Base-by-base conservation (phyloP, 2,797 vertebrate species). In the Acanthurus leucopareius region DNA sequence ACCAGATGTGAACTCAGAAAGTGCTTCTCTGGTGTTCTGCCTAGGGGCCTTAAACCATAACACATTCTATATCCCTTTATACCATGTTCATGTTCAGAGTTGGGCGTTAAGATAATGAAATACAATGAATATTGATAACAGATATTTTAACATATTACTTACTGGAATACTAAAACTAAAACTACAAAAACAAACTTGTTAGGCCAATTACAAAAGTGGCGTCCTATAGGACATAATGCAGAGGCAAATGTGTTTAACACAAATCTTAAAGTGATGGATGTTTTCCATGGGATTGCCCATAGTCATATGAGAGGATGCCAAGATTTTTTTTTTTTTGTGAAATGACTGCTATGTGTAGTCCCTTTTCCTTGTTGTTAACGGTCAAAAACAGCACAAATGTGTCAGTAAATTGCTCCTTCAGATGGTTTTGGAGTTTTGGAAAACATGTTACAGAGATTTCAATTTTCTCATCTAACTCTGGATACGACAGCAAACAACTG, bases 1-100 rank as follows among this genome's bases (percentile, higher is more conserved):
- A 83, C 63, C 74, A 77, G 80, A 67, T 82, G 38, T 77, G 61
- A 81, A 85, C 66, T 86, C 72, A 76, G 76, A 72, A 86, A 84
- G 73, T 84, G 83, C 75, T 88, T 81, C 75, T 86, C 72, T 86
- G 57, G 61, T 88, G 79, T 89, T 89, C 66, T 91, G 77, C 85
- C 80, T 77, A 42, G 86, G 83, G 85, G 87, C 90, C 89, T 91
- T 91, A 91, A 85, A 85, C 77, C 59, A 84, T 38, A 73, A 74
- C 81, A 64, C 38, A 83, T 70, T 79, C 48, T 69, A 25, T 58
- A 77, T 77, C 67, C 70, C 44, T 68, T 83, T 65, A 75, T 73
- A 66, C 52, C 17, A n/a, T 40, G 40, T 69, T 79, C 53, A 63
- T 78, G 65, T 67, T 77, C 75, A 69, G 68, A 75, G 63, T 67